Evolutionary conservation across 2,888 invertebrate genomes (phyloP).

Genomic region (Drosophila mimetica): DNA sequence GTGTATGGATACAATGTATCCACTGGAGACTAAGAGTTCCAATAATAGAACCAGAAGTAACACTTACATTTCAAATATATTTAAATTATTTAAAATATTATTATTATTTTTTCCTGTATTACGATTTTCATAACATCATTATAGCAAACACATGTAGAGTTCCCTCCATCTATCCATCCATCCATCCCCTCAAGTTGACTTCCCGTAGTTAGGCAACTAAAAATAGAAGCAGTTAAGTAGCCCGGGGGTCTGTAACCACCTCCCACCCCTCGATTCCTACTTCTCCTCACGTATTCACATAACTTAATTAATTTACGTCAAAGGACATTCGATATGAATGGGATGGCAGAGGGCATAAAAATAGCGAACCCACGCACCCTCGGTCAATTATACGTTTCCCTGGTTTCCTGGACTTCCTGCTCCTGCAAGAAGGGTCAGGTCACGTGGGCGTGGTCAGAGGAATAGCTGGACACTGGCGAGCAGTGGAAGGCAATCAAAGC

Average conservation of each 20-base stretch:
- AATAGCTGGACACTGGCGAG: slow-evolving; percentile 24
- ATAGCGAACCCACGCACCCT: slow-evolving; percentile 38
- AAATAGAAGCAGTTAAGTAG: slow-evolving; percentile 42
- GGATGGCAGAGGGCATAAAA: slow-evolving; percentile 46
- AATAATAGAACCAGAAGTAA: background rate
- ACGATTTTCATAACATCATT: background rate
- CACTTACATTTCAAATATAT: too few species aligned
- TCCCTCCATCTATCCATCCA: slow-evolving; percentile 1
- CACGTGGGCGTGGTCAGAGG: slow-evolving; percentile 33
- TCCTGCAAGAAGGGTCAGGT: slow-evolving; percentile 7
- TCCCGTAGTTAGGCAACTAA: slow-evolving; percentile 24
- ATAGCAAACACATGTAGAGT: slow-evolving; percentile 12
- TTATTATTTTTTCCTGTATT: too few species aligned
- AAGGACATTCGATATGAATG: slow-evolving; percentile 71
- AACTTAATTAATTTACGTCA: slow-evolving; percentile 78
- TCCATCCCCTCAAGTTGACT: slow-evolving; percentile 9
- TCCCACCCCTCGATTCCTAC: background rate
- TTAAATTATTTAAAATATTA: too few species aligned
- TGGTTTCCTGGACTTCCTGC: background rate
- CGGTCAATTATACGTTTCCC: slow-evolving; percentile 21
- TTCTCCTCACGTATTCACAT: slow-evolving; percentile 44
- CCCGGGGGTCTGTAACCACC: slow-evolving; percentile 7
- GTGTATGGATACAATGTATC: background rate
- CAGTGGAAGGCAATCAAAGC: slow-evolving; percentile 64
- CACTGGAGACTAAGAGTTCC: background rate